Percentiles rank a stretch among this genome's conserved stretches.
Evolutionary conservation across 2,113 vertebrate species (phyloP).

Genomic region (Oncorhynchus masou): DNA sequence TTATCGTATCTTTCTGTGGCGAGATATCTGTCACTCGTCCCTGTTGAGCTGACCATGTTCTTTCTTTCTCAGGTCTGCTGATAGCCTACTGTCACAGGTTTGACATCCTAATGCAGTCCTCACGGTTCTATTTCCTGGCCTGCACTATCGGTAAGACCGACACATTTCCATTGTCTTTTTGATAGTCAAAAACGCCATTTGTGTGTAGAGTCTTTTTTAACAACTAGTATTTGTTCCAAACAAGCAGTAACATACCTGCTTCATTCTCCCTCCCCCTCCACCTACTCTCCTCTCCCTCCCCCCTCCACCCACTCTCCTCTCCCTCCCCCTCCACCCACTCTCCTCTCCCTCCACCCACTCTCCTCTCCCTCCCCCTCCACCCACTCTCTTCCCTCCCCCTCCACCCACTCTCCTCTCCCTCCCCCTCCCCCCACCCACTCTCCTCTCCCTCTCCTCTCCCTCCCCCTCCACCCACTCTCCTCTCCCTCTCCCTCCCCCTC

Average conservation of each 20-base stretch:
- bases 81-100: constrained; percentile 96
- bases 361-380: too few relatives aligned
- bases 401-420: too few relatives aligned
- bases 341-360: too few relatives aligned
- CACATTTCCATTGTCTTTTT: too few relatives aligned
- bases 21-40: neutral
- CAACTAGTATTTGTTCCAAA: neutral
- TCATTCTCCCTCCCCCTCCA: neutral
- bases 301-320: neutral
- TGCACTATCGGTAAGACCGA: constrained; percentile 86
- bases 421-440: too few relatives aligned
- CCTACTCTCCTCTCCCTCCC: too few relatives aligned
- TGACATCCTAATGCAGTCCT: constrained; percentile 90
- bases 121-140: constrained; percentile 90
- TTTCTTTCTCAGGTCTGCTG: constrained; percentile 79
- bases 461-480: too few relatives aligned
- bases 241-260: too few relatives aligned
- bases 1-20: neutral
- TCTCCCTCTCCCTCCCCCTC: too few relatives aligned
- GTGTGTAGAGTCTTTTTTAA: neutral
- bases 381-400: too few relatives aligned
- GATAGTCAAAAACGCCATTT: too few relatives aligned
- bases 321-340: neutral
- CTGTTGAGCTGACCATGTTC: neutral
- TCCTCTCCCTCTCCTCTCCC: too few relatives aligned